Base-by-base conservation (phyloP, 2,888 invertebrate species). In the Leucozona laternaria region DNA sequence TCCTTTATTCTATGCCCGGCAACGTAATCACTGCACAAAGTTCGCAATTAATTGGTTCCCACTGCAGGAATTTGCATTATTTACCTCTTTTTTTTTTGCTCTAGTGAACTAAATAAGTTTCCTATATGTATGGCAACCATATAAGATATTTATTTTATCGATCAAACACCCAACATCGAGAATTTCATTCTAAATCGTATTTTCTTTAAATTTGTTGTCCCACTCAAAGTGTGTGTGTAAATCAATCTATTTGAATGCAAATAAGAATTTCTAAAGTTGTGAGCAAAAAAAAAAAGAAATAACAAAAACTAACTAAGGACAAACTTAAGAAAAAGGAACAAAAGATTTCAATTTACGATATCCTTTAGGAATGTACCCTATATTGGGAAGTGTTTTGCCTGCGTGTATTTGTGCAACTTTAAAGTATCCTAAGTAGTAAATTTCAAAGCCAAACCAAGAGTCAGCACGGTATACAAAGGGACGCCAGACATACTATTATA, bases 321-420 rank as follows among this genome's bases (percentile, higher is more conserved):
- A 40, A 66, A 78, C 75, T 70, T 53, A 58, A 78, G 73, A 72
- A 45, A 45, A 48, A 75, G 17, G 11, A 80, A 70, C 22, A 53
- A 53, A 75, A 79, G 75, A 86, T 75, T 86, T 86, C 71, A 78
- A 81, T 82, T 78, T 82, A 75, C 78, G 82, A 82, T 82, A 86
- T 79, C 71, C 75, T 58, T 31, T 50, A 70, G 75, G 76, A 84
- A 71, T 71, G 62, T 22, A 53, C 50, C 20, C 20, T 15, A 31
- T 45, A 68, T 60, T 60, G 58, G 37, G 45, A 43, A 62, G 70
- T 68, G 77, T 66, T 62, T 31, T 25, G 66, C 15, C 11, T 71
- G 84, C 60, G 79, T 83, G 75, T 43, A 22, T 25, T 66, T 68
- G 62, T 72, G 58, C 55, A 58, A 77, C 60, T 77, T 72, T 66